Evolutionary conservation across 2,113 vertebrate species (phyloP).

Genomic region (Brachionichthys hirsutus): DNA sequence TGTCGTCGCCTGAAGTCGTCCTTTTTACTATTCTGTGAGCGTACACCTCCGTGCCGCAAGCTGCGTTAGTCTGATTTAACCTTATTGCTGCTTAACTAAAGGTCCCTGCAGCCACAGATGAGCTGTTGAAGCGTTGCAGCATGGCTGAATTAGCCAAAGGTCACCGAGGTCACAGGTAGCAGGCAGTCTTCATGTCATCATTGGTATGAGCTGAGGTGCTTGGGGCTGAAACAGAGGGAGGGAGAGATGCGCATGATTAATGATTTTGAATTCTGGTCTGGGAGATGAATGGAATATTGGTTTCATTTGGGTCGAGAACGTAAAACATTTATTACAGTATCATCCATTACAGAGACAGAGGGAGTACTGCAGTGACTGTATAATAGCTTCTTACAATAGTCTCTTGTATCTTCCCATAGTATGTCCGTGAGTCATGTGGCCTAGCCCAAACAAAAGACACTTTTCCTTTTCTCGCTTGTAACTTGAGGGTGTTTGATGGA

Average conservation of each 20-base stretch:
- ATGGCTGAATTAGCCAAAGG: conserved; percentile 37
- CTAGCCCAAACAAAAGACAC: conserved; percentile 39
- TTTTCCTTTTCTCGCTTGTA: conserved; percentile 45
- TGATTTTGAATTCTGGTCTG: conserved; percentile 37
- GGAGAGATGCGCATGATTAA: conserved; percentile 10
- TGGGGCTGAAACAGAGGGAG: conserved; percentile 17
- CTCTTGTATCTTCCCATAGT: conserved; percentile 21
- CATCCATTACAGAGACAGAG: conserved; percentile 5
- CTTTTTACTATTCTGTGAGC: conserved; percentile 33
- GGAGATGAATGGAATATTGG: conserved; percentile 44
- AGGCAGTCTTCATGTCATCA: too few relatives aligned
- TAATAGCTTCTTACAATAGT: conserved; percentile 12
- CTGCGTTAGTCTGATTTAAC: background rate
- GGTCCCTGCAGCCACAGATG: conserved; percentile 36
- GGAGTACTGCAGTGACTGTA: conserved; percentile 10
- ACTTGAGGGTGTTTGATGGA: conserved; percentile 35
- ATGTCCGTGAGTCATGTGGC: conserved; percentile 30
- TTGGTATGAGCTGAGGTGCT: background rate
- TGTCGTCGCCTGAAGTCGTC: conserved; percentile 28
- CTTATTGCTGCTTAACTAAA: conserved; percentile 24
- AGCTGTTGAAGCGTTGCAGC: conserved; percentile 35
- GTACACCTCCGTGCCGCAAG: conserved; percentile 28
- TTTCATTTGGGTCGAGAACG: conserved; percentile 53
- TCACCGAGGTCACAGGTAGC: conserved; percentile 40
- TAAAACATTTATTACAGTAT: conserved; percentile 29